phyloP scores from a whole-genome alignment of 2,797 vertebrate species.

The Tamandua tetradactyla region DNA sequence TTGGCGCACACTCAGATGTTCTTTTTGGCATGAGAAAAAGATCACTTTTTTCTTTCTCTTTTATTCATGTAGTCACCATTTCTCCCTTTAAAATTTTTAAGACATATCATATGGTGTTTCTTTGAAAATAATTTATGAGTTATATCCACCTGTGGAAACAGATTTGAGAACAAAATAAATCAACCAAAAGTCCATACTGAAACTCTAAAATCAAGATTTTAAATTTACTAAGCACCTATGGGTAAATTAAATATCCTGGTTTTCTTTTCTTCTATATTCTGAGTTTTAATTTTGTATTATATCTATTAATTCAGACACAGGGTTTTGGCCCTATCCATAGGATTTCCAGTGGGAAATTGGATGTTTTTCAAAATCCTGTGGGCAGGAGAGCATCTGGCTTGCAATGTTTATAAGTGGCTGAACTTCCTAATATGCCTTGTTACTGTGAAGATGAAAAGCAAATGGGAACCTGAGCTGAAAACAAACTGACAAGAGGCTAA shows the following conservation, averaged over 20 bases:
- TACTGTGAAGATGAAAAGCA: slow-evolving; percentile 68
- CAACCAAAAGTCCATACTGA: slow-evolving; percentile 48
- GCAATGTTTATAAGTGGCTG: slow-evolving; percentile 57
- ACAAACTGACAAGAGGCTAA: slow-evolving; percentile 39
- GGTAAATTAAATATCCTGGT: slow-evolving; percentile 21
- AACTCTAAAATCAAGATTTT: background rate
- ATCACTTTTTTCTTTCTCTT: background rate
- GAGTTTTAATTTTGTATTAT: slow-evolving; percentile 55
- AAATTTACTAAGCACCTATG: background rate
- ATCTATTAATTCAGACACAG: slow-evolving; percentile 51
- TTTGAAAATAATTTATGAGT: background rate
- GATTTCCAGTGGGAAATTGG: too few species aligned
- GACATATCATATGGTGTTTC: background rate
- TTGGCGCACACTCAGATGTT: background rate
- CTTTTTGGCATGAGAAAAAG: background rate
- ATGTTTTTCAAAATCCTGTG: slow-evolving; percentile 69
- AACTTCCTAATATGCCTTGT: slow-evolving; percentile 68
- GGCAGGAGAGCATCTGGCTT: slow-evolving; percentile 74
- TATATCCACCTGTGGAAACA: background rate
- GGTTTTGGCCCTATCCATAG: slow-evolving; percentile 60
- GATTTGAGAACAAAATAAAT: background rate
- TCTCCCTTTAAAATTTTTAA: background rate
- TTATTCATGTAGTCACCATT: slow-evolving; percentile 5
- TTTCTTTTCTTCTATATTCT: background rate
- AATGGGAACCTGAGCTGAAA: slow-evolving; percentile 69